Evolutionary conservation across 2,797 vertebrate genomes (phyloP).

Genomic region (Liasis olivaceus): DNA sequence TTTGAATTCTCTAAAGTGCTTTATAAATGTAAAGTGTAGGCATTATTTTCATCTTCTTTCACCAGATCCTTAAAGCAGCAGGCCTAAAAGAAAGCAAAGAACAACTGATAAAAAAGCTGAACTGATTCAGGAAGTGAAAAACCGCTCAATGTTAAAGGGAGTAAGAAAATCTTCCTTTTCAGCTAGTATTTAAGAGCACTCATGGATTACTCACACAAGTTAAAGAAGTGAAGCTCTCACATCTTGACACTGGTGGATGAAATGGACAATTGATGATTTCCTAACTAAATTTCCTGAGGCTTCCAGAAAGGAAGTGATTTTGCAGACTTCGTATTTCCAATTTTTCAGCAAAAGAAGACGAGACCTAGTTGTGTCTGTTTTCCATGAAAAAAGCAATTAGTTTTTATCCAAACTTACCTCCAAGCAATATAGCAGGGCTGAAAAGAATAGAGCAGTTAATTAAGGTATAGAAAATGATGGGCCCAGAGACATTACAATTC

Average conservation of each 20-base stretch:
- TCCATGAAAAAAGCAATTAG: slow-evolving; percentile 33
- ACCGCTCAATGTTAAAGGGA: neutral
- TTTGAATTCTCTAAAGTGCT: neutral
- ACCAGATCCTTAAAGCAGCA: neutral
- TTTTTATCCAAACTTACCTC: slow-evolving; percentile 29
- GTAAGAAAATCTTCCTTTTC: neutral
- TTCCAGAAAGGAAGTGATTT: slow-evolving; percentile 21
- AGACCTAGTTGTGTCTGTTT: slow-evolving; percentile 29
- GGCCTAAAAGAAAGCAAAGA: neutral
- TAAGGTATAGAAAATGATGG: slow-evolving; percentile 32
- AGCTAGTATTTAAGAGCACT: neutral
- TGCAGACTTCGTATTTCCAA: neutral
- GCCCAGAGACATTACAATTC: slow-evolving; percentile 10
- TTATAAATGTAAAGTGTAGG: neutral
- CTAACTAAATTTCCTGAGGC: slow-evolving; percentile 7
- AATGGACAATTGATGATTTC: neutral
- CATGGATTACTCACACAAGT: neutral
- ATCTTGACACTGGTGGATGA: neutral
- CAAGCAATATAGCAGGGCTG: slow-evolving; percentile 5
- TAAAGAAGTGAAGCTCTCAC: neutral
- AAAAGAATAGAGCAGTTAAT: slow-evolving; percentile 37
- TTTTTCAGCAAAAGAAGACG: slow-evolving; percentile 11
- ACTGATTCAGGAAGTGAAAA: neutral
- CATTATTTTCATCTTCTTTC: neutral
- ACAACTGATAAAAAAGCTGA: neutral